Percentiles rank a stretch among this genome's conserved stretches.
Evolutionary conservation across 1,140 invertebrate genomes (phyloP).

Genomic region (Paraescarpia echinospica): DNA sequence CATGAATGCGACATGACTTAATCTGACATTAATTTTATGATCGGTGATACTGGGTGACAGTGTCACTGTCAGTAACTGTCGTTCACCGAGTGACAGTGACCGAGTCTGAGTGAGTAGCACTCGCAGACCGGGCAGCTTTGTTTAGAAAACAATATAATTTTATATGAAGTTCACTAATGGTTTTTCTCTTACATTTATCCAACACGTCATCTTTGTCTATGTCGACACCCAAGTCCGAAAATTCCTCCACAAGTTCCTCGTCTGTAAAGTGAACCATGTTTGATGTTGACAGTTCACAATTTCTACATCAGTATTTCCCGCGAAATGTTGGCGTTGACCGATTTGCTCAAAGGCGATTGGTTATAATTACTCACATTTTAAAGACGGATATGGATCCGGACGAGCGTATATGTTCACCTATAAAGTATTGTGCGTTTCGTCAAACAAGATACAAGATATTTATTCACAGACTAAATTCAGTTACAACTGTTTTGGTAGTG

Average conservation of each 20-base stretch:
- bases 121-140: neutral
- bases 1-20: no score
- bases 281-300: neutral
- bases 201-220: constrained; percentile 27
- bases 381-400: neutral
- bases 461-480: no score
- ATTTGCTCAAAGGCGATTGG: neutral
- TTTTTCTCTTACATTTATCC: constrained; percentile 24
- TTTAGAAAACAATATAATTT: neutral
- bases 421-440: no score
- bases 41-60: no score
- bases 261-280: constrained; percentile 25
- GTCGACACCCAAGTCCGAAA: constrained; percentile 38
- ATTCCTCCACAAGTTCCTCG: constrained; percentile 36
- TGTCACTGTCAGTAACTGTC: no score
- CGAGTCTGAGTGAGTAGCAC: neutral
- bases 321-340: constrained; percentile 7
- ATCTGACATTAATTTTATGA: no score
- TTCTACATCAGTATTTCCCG: constrained; percentile 28
- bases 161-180: neutral
- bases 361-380: neutral
- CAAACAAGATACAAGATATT: no score
- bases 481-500: no score
- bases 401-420: neutral
- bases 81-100: no score